Evolutionary conservation across 2,888 invertebrate genomes (phyloP).

Genomic region (Rhorus exstirpatorius): DNA sequence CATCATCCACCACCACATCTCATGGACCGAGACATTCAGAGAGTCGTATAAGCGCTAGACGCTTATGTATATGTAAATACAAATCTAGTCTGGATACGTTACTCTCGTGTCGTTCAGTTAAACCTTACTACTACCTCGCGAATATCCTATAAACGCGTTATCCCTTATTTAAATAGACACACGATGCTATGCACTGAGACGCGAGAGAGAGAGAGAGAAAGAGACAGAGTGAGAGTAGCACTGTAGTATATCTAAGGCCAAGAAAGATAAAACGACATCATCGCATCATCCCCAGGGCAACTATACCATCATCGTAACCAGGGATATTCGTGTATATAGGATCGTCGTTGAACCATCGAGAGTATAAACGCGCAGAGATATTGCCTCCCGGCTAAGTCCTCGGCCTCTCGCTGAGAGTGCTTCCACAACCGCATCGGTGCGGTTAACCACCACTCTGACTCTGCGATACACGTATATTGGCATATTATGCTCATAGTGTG

Average conservation of each 20-base stretch:
- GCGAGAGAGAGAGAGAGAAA: not conserved
- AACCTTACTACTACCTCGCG: slow-evolving; percentile 56
- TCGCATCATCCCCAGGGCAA: slow-evolving; percentile 47
- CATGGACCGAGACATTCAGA: slow-evolving; percentile 27
- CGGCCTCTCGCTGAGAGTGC: slow-evolving; percentile 51
- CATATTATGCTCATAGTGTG: not conserved
- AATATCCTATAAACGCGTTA: slow-evolving; percentile 72
- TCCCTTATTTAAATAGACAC: slow-evolving; percentile 76
- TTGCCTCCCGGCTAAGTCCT: slow-evolving; percentile 76
- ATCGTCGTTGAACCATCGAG: slow-evolving; percentile 69
- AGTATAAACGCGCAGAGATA: slow-evolving; percentile 71
- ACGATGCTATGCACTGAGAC: not conserved
- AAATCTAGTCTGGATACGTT: not conserved
- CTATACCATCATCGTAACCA: slow-evolving; percentile 52
- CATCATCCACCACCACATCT: not conserved
- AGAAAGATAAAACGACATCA: slow-evolving; percentile 32
- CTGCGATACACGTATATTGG: not conserved
- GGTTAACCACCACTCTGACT: slow-evolving; percentile 37
- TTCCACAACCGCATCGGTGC: slow-evolving; percentile 18
- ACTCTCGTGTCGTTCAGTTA: slow-evolving; percentile 37
- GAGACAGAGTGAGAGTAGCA: not conserved
- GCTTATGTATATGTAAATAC: not conserved
- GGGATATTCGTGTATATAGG: slow-evolving; percentile 27
- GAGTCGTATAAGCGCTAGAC: slow-evolving; percentile 14
- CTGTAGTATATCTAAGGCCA: not conserved